phyloP scores from a whole-genome alignment of 2,113 vertebrate genomes.

The Microcebus lehilahytsara region DNA sequence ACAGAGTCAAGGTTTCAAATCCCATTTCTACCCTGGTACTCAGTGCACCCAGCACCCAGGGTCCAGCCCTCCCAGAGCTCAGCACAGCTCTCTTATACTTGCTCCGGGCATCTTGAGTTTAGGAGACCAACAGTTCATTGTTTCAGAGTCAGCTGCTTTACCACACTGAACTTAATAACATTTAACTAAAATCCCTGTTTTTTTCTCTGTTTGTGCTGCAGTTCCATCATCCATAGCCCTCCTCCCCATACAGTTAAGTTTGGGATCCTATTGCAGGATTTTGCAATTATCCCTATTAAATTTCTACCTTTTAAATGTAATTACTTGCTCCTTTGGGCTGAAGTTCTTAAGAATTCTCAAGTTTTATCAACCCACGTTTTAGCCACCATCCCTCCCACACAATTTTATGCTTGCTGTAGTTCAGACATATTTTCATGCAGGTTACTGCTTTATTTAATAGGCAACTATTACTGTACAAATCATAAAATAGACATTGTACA shows the following conservation, averaged over 20 bases:
- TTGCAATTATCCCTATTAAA: not conserved
- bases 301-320: not conserved
- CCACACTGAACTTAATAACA: not conserved
- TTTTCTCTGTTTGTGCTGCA: not conserved
- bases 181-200: not conserved
- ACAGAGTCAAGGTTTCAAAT: not conserved
- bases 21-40: not conserved
- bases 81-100: not conserved
- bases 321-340: not conserved
- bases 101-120: not conserved
- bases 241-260: not conserved
- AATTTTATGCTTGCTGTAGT: not conserved
- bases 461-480: not conserved
- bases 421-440: not conserved
- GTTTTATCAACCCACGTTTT: not conserved
- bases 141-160: not conserved
- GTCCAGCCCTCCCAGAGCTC: not conserved
- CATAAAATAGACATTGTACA: not conserved
- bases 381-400: not conserved
- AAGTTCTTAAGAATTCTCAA: not conserved
- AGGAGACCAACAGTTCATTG: not conserved
- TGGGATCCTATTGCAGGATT: not conserved
- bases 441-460: not conserved
- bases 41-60: too few relatives aligned
- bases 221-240: not conserved